These are phyloP conservation scores for Trichogramma dendrolimi DNA, from an alignment of 2,888 invertebrate genomes.

Conservation along the genomic window DNA sequence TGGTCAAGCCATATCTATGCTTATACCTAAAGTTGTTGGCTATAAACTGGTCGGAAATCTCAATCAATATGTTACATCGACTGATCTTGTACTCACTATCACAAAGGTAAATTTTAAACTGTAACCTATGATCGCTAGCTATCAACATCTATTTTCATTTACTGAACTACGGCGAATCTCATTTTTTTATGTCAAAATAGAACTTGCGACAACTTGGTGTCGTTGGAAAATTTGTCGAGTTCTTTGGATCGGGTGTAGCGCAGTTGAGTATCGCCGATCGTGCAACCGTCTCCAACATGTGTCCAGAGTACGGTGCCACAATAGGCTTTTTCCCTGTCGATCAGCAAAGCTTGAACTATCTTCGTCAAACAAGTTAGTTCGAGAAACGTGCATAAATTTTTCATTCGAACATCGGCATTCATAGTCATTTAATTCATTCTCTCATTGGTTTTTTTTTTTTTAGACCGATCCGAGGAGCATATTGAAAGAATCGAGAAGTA, in stretches of 20 bases:
- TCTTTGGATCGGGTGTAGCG: constrained; percentile 90
- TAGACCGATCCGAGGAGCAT: constrained; percentile 77
- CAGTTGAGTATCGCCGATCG: constrained; percentile 92
- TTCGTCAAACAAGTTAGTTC: constrained; percentile 26
- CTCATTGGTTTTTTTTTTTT: constrained; percentile 29
- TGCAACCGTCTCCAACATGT: constrained; percentile 98
- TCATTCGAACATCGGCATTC: neutral
- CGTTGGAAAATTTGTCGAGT: constrained; percentile 98
- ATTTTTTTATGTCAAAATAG: constrained; percentile 48
- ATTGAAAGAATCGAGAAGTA: constrained; percentile 77
- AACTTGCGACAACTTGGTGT: constrained; percentile 78
- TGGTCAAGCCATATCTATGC: constrained; percentile 95
- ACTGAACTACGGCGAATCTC: neutral
- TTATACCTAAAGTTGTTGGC: constrained; percentile 92
- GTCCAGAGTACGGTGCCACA: constrained; percentile 96
- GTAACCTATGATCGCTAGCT: too few species aligned
- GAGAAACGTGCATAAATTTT: neutral
- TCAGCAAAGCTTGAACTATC: constrained; percentile 70
- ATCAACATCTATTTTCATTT: too few species aligned
- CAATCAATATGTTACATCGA: constrained; percentile 83
- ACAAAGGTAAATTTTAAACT: constrained; percentile 70
- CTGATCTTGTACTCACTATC: constrained; percentile 94
- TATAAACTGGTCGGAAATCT: constrained; percentile 82
- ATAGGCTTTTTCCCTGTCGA: constrained; percentile 94
- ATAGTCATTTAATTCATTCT: neutral